Evolutionary conservation across 2,888 invertebrate genomes (phyloP).

Genomic region (Cremastobaeus sp.): DNA sequence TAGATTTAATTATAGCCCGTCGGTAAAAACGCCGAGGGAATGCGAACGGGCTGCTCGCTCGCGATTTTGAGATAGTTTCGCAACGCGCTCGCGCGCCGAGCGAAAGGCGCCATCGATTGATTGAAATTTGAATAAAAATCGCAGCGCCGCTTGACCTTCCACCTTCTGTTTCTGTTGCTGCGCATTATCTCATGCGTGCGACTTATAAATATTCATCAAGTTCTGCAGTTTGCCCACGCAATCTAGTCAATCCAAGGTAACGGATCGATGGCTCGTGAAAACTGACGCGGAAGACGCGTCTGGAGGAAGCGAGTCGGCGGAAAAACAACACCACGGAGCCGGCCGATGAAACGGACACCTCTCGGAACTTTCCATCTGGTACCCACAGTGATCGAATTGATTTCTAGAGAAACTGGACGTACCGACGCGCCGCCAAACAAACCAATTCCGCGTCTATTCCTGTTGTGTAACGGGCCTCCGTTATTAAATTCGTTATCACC

Average conservation of each 20-base stretch:
- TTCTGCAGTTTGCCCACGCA: slow-evolving; percentile 64
- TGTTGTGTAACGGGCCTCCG: no score
- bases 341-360: slow-evolving; percentile 44
- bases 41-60: slow-evolving; percentile 4
- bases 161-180: slow-evolving; percentile 47
- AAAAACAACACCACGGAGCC: slow-evolving; percentile 10
- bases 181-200: slow-evolving; percentile 54
- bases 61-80: slow-evolving; percentile 39
- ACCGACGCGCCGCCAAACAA: neutral
- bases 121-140: slow-evolving; percentile 47
- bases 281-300: slow-evolving; percentile 54
- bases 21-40: slow-evolving; percentile 5
- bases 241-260: slow-evolving; percentile 65
- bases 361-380: slow-evolving; percentile 46
- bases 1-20: slow-evolving; percentile 28
- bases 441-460: no score
- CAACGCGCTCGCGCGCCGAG: slow-evolving; percentile 10
- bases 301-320: no score
- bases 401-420: no score
- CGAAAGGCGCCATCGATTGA: slow-evolving; percentile 42
- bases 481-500: no score
- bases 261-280: slow-evolving; percentile 62
- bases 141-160: slow-evolving; percentile 44
- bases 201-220: slow-evolving; percentile 65
- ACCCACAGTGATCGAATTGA: no score